Evolutionary conservation across 2,113 vertebrate genomes (phyloP).

Genomic region (Eulacestoma nigropectus): DNA sequence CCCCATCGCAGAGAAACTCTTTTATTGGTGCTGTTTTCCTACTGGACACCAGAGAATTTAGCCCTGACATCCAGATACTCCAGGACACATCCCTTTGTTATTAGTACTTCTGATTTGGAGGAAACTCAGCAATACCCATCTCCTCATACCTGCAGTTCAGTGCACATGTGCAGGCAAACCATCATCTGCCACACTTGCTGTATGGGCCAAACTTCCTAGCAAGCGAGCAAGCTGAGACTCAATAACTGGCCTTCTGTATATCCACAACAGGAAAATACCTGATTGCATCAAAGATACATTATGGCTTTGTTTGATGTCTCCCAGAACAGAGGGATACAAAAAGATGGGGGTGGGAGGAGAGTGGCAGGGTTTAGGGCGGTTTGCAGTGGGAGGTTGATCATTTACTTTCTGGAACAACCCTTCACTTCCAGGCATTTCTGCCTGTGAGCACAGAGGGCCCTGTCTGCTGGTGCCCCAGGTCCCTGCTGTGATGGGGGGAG

Average conservation of each 20-base stretch:
- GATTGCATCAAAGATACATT: background rate
- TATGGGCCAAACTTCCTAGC: background rate
- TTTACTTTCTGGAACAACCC: background rate
- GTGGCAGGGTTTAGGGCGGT: background rate
- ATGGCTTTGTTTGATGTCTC: background rate
- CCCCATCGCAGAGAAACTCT: background rate
- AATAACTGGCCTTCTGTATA: background rate
- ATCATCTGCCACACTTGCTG: background rate
- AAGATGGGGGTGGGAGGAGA: background rate
- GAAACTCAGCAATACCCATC: background rate
- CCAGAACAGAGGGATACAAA: background rate
- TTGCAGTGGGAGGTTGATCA: background rate
- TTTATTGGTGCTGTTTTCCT: background rate
- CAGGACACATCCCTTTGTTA: background rate
- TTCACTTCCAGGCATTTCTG: background rate
- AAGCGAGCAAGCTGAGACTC: background rate
- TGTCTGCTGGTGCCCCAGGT: background rate
- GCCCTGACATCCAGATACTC: background rate
- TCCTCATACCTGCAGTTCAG: background rate
- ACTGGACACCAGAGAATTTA: background rate
- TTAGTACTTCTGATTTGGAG: background rate
- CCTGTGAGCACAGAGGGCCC: background rate
- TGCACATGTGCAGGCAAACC: background rate
- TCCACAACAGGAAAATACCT: background rate
- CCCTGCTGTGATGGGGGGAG: background rate